A percentile compares a stretch with the other conserved stretches of the same genome.
phyloP scores from a whole-genome alignment of 2,113 vertebrate genomes.

The Podocnemis expansa region DNA sequence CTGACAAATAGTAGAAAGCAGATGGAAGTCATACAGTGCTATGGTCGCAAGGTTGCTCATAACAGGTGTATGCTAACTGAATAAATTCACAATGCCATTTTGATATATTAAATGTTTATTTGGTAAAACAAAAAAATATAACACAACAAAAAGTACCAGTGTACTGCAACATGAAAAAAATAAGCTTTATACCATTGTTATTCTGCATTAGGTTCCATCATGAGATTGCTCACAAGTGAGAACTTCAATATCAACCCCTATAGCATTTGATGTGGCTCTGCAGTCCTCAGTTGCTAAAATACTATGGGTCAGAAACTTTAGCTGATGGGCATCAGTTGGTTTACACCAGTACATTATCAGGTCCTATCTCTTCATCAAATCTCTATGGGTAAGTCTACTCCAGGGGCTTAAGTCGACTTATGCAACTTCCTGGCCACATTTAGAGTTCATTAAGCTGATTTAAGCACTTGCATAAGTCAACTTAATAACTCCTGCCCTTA shows the following conservation, averaged over 20 bases:
- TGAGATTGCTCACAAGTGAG: not conserved
- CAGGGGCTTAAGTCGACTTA: too few species aligned
- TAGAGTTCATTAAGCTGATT: too few species aligned
- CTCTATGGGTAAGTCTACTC: not conserved
- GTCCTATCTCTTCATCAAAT: not conserved
- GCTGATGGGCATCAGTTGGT: not conserved
- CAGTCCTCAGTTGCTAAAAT: not conserved
- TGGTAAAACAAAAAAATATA: not conserved
- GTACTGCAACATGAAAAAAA: not conserved
- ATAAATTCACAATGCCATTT: not conserved
- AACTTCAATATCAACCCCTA: not conserved
- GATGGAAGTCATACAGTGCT: not conserved
- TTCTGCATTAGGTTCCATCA: not conserved
- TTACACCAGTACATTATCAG: not conserved
- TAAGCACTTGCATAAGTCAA: too few species aligned
- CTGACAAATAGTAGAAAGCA: not conserved
- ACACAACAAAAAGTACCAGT: not conserved
- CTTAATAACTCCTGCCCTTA: too few species aligned
- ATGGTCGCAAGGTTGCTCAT: not conserved
- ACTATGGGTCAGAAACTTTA: not conserved
- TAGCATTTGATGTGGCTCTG: not conserved
- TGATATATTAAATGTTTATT: conserved; percentile 16
- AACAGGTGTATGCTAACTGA: not conserved
- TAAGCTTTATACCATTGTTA: not conserved
- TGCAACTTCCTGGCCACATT: too few species aligned